phyloP scores from a whole-genome alignment of 1,140 invertebrate species.

The Acromyrmex charruanus region DNA sequence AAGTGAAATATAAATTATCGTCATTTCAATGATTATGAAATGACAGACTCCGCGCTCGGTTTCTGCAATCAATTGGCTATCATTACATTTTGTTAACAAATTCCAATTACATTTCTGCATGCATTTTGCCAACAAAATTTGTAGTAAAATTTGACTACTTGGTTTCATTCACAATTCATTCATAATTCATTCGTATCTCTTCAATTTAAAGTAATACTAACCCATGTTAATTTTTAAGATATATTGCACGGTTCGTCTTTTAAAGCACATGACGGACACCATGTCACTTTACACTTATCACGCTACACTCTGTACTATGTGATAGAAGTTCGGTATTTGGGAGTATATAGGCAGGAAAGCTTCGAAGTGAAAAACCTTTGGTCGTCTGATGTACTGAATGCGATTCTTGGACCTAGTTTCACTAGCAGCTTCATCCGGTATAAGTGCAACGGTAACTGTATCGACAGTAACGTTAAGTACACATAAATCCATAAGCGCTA shows the following conservation, averaged over 20 bases:
- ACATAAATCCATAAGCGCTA: slow-evolving; percentile 78
- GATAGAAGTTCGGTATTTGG: slow-evolving; percentile 4
- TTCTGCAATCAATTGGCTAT: not conserved
- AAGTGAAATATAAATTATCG: not conserved
- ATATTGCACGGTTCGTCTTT: slow-evolving; percentile 12
- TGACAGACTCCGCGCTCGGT: not conserved
- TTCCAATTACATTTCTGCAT: not conserved
- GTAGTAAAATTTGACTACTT: not conserved
- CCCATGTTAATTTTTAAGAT: slow-evolving; percentile 23
- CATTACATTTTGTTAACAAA: not conserved
- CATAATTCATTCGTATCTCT: not conserved
- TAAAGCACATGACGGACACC: not conserved
- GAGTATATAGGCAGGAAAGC: not conserved
- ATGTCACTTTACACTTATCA: slow-evolving; percentile 1
- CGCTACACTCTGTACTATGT: not conserved
- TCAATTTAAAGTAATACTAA: slow-evolving; percentile 29
- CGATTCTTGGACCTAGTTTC: slow-evolving; percentile 69
- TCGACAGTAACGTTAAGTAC: slow-evolving; percentile 83
- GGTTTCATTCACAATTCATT: not conserved
- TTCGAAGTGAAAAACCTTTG: slow-evolving; percentile 42
- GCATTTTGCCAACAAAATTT: too few relatives aligned
- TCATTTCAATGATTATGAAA: not conserved
- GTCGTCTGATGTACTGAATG: slow-evolving; percentile 71
- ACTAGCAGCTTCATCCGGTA: slow-evolving; percentile 57
- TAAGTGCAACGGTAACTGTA: slow-evolving; percentile 82